Percentiles rank a stretch among this genome's conserved stretches.
phyloP scores from a whole-genome alignment of 2,888 invertebrate species.

The Trichogramma dendrolimi region DNA sequence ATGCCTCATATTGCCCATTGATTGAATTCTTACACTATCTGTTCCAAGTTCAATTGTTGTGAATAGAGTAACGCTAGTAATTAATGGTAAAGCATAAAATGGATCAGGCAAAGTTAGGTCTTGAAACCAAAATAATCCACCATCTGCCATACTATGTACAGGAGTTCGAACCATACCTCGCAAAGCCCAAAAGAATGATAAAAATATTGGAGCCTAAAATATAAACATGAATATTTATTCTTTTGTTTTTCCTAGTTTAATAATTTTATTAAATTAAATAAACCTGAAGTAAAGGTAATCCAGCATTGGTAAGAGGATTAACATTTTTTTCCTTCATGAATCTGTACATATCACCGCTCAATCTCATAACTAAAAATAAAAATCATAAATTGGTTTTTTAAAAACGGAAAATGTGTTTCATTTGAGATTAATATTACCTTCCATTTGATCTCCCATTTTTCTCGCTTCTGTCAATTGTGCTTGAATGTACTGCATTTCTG shows the following conservation, averaged over 20 bases:
- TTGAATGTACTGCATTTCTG: conserved; percentile 79
- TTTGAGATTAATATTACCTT: conserved; percentile 52
- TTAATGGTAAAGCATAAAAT: conserved; percentile 76
- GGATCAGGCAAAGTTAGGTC: conserved; percentile 91
- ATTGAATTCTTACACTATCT: conserved; percentile 62
- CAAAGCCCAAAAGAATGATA: conserved; percentile 87
- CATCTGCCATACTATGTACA: conserved; percentile 82
- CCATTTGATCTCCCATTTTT: conserved; percentile 74
- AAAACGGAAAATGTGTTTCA: conserved; percentile 1
- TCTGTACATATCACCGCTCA: conserved; percentile 71
- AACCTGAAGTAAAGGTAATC: conserved; percentile 76
- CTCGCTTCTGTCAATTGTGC: conserved; percentile 83
- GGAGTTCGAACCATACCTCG: conserved; percentile 85
- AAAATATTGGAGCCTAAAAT: conserved; percentile 73
- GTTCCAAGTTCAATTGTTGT: conserved; percentile 80
- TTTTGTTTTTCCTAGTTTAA: background rate
- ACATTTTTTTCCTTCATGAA: conserved; percentile 81
- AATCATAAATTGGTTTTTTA: background rate
- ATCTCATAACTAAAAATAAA: conserved; percentile 59
- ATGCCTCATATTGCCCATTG: conserved; percentile 64
- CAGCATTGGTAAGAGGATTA: conserved; percentile 74
- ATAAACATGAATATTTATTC: conserved; percentile 18
- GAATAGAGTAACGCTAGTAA: conserved; percentile 79
- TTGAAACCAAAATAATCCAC: conserved; percentile 88
- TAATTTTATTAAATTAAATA: conserved; percentile 14